A percentile compares a stretch with the other conserved stretches of the same genome.
Evolutionary conservation across 2,113 vertebrate species (phyloP).

Genomic region (Heptranchias perlo): DNA sequence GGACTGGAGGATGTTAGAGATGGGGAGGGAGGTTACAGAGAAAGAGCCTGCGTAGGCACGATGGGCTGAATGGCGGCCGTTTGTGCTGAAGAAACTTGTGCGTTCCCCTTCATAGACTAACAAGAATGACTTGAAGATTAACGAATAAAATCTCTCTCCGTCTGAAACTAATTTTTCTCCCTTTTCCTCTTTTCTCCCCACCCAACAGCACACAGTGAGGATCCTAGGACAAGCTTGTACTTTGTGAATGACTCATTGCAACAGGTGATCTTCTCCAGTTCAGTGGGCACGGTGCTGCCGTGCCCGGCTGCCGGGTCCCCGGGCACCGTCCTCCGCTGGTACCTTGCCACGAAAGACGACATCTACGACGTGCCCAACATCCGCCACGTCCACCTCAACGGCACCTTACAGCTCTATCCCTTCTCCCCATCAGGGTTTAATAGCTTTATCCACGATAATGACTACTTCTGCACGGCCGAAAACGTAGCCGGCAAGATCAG

Average conservation of each 20-base stretch:
- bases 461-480: conserved; percentile 98
- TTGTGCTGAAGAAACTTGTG: neutral
- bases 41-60: neutral
- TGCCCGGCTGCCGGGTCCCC: conserved; percentile 95
- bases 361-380: conserved; percentile 99
- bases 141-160: neutral
- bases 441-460: conserved; percentile 98
- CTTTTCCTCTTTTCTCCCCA: conserved; percentile 2
- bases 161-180: neutral
- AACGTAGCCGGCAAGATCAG: conserved; percentile 95
- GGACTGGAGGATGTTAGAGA: too few species aligned
- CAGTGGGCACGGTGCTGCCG: conserved; percentile 82
- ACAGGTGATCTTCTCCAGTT: conserved; percentile 89
- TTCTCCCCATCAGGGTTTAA: conserved; percentile 99
- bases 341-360: conserved; percentile 96
- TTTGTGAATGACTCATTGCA: conserved; percentile 98
- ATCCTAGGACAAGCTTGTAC: conserved; percentile 89
- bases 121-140: neutral
- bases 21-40: neutral
- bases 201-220: conserved; percentile 74
- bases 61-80: neutral
- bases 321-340: conserved; percentile 93
- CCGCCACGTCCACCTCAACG: conserved; percentile 94
- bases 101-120: neutral
- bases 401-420: conserved; percentile 94